Evolutionary conservation across 2,888 invertebrate genomes (phyloP), one percentile per base, ranked within the genome.

Genomic region (Fragum whitleyi): DNA sequence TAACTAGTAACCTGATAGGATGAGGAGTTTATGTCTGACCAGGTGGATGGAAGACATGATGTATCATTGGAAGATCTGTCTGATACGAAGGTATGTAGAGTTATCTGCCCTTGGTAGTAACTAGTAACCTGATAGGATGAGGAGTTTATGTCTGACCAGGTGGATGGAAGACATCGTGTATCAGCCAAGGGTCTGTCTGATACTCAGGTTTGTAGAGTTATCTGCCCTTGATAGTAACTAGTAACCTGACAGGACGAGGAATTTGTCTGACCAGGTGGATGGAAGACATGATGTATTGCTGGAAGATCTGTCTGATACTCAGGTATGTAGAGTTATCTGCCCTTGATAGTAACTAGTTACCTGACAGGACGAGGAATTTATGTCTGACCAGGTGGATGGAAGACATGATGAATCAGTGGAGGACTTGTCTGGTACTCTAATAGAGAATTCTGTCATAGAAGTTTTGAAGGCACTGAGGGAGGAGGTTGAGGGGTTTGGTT

Each of bases 151-250:
- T 32, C 72, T 5, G 86, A 86, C 28, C 75, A 74, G 21, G 75
- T 55, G 42, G 87, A 88, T 28, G 85, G 75, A 1, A 74, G 86
- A 39, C 72, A 77, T 9, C 83, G 85, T 67, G 85, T 82, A 21
- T 85, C 82, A 5, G 57, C 82, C 29, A 82, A 85, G 61, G 85
- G 82, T 51, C 19, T 85, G 59, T 57, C 75, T n/a, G 78, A 80
- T n/a, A 53, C 65, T 29, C 77, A 55, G 55, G 84, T 85, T 65
- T 32, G 70, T 62, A n/a, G n/a, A n/a, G n/a, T 28, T 1, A 32
- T 98, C 98, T 0, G 97, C 98, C 0, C 95, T 99, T 51, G 98
- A 98, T 0, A 97, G 98, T n/a, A n/a, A n/a, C n/a, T n/a, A n/a
- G n/a, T 93, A 99, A 99, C 0, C 95, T 99, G 74, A 99, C 99